phyloP scores from a whole-genome alignment of 2,888 invertebrate genomes.

The Nebria salina region DNA sequence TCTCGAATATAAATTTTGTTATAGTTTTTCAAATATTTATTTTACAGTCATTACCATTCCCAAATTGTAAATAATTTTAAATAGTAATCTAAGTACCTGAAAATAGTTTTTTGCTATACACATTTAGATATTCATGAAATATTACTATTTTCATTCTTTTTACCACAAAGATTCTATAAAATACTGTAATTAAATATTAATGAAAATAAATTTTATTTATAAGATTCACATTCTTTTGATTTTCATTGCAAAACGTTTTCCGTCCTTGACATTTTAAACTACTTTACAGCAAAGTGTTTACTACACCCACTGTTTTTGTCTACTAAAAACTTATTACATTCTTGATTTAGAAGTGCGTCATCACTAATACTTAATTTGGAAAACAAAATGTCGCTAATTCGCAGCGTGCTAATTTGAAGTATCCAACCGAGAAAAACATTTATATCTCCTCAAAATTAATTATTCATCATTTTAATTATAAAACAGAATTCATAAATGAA shows the following conservation, averaged over 20 bases:
- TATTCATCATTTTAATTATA: too few species aligned
- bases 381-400: too few species aligned
- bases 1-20: neutral
- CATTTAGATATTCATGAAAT: neutral
- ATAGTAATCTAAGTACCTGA: constrained; percentile 6
- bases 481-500: too few species aligned
- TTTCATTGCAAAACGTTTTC: neutral
- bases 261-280: too few species aligned
- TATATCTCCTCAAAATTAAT: too few species aligned
- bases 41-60: constrained; percentile 12
- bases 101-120: neutral
- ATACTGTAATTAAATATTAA: neutral
- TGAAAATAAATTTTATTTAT: constrained; percentile 11
- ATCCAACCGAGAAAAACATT: too few species aligned
- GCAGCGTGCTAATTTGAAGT: too few species aligned
- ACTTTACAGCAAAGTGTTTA: too few species aligned
- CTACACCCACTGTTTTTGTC: too few species aligned
- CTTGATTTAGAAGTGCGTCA: too few species aligned
- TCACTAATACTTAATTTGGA: too few species aligned
- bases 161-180: neutral
- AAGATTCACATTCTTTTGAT: neutral
- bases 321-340: too few species aligned
- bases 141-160: neutral
- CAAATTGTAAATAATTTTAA: constrained; percentile 2
- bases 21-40: neutral